Base-by-base conservation (phyloP, 2,888 invertebrate species). In the Spisula solida region DNA sequence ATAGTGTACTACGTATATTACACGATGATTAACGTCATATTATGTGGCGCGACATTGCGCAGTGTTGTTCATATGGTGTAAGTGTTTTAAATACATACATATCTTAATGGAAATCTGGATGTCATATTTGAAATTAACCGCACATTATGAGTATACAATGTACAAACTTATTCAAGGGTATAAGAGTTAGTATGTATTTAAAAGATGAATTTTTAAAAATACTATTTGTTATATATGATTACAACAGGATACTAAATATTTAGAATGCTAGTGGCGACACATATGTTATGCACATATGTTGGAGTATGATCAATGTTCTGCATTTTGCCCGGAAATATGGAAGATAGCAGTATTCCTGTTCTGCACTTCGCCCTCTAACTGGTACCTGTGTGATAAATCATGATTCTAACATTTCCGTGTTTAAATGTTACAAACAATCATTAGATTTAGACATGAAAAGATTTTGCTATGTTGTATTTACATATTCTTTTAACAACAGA, bases 51-150 rank as follows among this genome's bases (percentile, higher is more conserved):
- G 16, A 25, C 14, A 31, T 31, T 31, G 34, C 12, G 25, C 31
- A 75, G 16, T 60, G 34, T 14, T 75, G 34, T 75, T 31, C 16
- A 14, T 31, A 6, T 29, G 8, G 29, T 18, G 4, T 75, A 75
- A 75, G 75, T 75, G 75, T 75, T 75, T 75, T 75, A 34, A 31
- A 75, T 75, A 75, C 75, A 75, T 16, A 75, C 16, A 41, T 31
- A 75, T 75, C 75, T 75, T 18, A 75, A 75, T 75, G 31, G 16
- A 75, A 75, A 75, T 75, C 75, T 75, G 8, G 4, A 75, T 10
- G 75, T 75, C 75, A 75, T 75, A 75, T 31, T 75, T n/a, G n/a
- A 66, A 41, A 66, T 25, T 66, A 66, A 66, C n/a, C n/a, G 25
- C 60, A 60, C 20, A 60, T 60, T 60, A 60, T 14, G 2, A 60